A percentile compares a stretch with the other conserved stretches of the same genome.
Conservation (phyloP, 1,140 invertebrate species). For the Hylyphantes graminicola region DNA sequence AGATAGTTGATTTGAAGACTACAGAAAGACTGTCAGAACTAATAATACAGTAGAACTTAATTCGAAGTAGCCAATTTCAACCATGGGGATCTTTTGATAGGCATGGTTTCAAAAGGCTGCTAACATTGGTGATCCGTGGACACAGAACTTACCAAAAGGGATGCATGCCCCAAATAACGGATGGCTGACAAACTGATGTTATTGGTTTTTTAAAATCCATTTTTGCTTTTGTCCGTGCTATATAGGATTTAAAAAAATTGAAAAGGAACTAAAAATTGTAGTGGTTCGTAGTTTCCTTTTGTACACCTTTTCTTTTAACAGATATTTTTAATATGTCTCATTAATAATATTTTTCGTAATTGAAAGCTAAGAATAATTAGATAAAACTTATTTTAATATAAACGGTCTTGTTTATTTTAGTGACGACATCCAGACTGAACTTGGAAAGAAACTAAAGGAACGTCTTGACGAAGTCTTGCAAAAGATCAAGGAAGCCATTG, state of each 20-base stretch:
- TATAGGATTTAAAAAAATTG: no score
- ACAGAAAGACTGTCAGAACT: neutral
- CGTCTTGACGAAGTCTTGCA: constrained; percentile 27
- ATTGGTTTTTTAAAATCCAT: no score
- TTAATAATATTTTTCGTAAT: no score
- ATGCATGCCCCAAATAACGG: no score
- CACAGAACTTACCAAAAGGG: constrained; percentile 5
- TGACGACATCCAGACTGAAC: constrained; percentile 26
- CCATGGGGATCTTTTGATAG: constrained; percentile 12
- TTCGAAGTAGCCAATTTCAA: constrained; percentile 1
- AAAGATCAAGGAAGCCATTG: constrained; percentile 46
- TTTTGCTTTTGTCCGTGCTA: no score
- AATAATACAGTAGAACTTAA: neutral
- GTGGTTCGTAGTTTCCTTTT: no score
- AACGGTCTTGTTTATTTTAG: neutral
- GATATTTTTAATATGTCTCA: no score
- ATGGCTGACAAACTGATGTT: no score
- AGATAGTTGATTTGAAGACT: neutral
- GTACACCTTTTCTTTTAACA: no score
- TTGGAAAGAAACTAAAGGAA: constrained; percentile 37
- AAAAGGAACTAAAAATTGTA: no score
- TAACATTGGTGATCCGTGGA: constrained; percentile 26
- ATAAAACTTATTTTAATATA: no score
- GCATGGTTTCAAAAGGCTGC: constrained; percentile 4
- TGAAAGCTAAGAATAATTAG: no score